These are phyloP conservation scores for Ferdinandea cuprea DNA, from an alignment of 2,888 invertebrate genomes.

Conservation along the genomic window DNA sequence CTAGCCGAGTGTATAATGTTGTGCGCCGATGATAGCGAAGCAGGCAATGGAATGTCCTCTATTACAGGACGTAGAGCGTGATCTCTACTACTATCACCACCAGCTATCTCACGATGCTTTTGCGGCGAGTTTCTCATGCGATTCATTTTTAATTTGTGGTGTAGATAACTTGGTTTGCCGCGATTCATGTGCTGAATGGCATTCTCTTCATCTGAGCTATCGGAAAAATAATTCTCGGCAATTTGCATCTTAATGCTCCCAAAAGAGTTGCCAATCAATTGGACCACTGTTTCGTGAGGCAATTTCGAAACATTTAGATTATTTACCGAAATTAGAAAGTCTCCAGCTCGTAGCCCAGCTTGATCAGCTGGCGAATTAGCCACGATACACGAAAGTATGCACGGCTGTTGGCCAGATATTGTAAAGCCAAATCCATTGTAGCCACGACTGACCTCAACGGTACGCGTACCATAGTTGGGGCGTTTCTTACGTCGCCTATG, in stretches of 20 bases:
- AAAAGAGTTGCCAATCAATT: constrained; percentile 93
- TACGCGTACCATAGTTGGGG: constrained; percentile 85
- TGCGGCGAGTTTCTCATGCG: constrained; percentile 86
- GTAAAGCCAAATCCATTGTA: constrained; percentile 98
- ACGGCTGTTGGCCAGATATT: constrained; percentile 97
- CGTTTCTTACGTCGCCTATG: constrained; percentile 86
- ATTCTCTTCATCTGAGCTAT: constrained; percentile 91
- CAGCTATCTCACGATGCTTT: constrained; percentile 79
- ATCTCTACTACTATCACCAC: constrained; percentile 40
- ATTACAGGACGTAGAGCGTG: constrained; percentile 78
- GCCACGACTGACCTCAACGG: constrained; percentile 92
- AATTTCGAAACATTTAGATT: constrained; percentile 95
- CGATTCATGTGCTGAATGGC: constrained; percentile 82
- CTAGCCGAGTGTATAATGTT: constrained; percentile 77
- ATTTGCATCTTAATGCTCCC: constrained; percentile 93
- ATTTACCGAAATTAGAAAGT: constrained; percentile 96
- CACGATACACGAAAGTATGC: constrained; percentile 96
- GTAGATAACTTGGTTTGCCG: constrained; percentile 82
- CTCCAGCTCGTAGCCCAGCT: constrained; percentile 95
- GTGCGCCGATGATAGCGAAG: constrained; percentile 74
- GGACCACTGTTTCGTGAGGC: constrained; percentile 96
- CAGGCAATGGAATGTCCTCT: constrained; percentile 79
- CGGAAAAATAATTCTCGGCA: constrained; percentile 93
- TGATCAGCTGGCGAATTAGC: constrained; percentile 94
- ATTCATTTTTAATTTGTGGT: constrained; percentile 84